Base-by-base conservation (phyloP, 2,888 invertebrate genomes). In the Temnothorax unifasciatus region DNA sequence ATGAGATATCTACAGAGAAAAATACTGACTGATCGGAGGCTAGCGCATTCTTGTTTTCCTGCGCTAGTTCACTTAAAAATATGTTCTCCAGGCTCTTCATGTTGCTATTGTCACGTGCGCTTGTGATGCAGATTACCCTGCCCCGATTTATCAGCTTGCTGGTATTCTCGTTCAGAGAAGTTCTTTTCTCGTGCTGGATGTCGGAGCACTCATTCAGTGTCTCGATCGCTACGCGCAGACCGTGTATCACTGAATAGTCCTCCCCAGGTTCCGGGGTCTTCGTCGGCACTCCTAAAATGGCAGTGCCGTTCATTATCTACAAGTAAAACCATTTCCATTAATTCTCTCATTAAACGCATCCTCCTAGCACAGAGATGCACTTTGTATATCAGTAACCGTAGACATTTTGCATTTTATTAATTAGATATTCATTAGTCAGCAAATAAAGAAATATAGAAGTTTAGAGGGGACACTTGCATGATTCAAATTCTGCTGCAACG, bases 101-200 rank as follows among this genome's bases (percentile, higher is more conserved):
- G 85, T 98, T 98, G 47, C 97, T 97, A 93, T 99, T 97, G 94
- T 98, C 98, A 89, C 98, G 96, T 0, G 98, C 97, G 89, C 98
- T 97, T 8, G 99, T 99, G 52, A 99, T 97, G 93, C 98, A 98
- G 92, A 99, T 98, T 21, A 99, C 97, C 86, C 99, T 96, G 15
- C 98, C 98, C 85, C 97, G 96, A 94, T 96, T 96, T 79, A 95
- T 91, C 13, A 96, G 87, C 88, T 94, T 93, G 74, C 86, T 93
- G 3, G 92, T 95, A 89, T 94, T 95, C 73, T 96, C 95, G 11
- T 94, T 95, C 4, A 95, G 92, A 1, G 95, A 94, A 0, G 95
- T 95, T 88, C 95, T 94, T 89, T 96, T 96, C 86, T 96, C 96
- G 54, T 96, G 95, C 94, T 99, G 98, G 75, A 96, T 95, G 29